Percentiles rank a stretch among this genome's conserved stretches.
phyloP scores from a whole-genome alignment of 2,797 vertebrate genomes.

The Ctenopoma multispine region DNA sequence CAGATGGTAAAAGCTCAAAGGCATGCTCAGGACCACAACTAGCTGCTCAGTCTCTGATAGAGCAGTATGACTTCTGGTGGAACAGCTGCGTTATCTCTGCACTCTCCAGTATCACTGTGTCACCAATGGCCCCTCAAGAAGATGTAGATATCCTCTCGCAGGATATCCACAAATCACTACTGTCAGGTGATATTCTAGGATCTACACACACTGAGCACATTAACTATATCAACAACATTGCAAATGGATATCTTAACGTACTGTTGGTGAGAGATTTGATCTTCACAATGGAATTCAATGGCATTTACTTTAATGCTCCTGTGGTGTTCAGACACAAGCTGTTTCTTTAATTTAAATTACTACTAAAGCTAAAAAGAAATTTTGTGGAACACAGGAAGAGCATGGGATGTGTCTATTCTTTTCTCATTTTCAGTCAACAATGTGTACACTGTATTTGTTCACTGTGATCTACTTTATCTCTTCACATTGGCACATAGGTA shows the following conservation, averaged over 20 bases:
- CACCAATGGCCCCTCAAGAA: constrained; percentile 41
- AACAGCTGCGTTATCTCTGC: constrained; percentile 61
- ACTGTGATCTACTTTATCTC: too few relatives aligned
- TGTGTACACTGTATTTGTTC: too few relatives aligned
- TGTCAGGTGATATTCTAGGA: constrained; percentile 55
- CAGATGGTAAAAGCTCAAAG: constrained; percentile 50
- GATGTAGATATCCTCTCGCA: constrained; percentile 62
- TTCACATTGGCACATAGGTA: constrained; percentile 41
- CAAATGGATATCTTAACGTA: constrained; percentile 13
- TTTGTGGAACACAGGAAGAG: neutral
- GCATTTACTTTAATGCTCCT: neutral
- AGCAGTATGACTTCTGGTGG: constrained; percentile 50
- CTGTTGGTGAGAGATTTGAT: neutral
- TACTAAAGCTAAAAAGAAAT: neutral
- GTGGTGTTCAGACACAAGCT: neutral
- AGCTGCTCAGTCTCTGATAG: constrained; percentile 29
- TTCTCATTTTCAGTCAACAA: neutral
- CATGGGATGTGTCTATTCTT: neutral
- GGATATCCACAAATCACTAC: constrained; percentile 50
- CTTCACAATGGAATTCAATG: constrained; percentile 1
- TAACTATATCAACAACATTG: constrained; percentile 18
- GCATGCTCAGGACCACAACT: constrained; percentile 35
- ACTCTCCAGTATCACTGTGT: constrained; percentile 58
- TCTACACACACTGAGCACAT: constrained; percentile 16
- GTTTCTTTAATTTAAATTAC: neutral